Evolutionary conservation across 2,797 vertebrate species (phyloP).

Genomic region (Pangasius krempfi): DNA sequence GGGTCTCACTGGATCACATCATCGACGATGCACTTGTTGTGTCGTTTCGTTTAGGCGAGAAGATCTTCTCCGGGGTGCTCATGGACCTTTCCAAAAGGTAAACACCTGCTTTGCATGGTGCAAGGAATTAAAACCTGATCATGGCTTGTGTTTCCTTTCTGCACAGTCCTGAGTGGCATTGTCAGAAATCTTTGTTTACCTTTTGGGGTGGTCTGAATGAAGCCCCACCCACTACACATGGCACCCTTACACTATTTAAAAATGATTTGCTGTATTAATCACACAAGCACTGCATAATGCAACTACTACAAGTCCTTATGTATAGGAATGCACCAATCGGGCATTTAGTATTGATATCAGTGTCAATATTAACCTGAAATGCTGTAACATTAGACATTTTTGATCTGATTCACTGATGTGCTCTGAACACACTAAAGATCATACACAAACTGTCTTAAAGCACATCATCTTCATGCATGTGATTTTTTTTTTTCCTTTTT

Average conservation of each 20-base stretch:
- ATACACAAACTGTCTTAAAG: neutral
- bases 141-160: neutral
- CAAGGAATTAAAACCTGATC: neutral
- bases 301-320: neutral
- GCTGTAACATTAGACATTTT: neutral
- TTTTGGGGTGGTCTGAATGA: neutral
- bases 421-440: neutral
- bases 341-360: neutral
- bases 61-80: slow-evolving; percentile 93
- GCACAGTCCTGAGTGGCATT: neutral
- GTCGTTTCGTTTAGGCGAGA: slow-evolving; percentile 90
- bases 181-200: slow-evolving; percentile 30
- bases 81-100: slow-evolving; percentile 97
- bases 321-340: neutral
- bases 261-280: neutral
- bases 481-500: rapidly evolving
- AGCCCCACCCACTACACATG: slow-evolving; percentile 12
- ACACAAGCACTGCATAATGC: neutral
- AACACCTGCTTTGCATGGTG: slow-evolving; percentile 30
- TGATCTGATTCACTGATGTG: neutral
- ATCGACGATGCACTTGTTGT: slow-evolving; percentile 97
- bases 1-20: slow-evolving; percentile 93
- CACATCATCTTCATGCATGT: neutral
- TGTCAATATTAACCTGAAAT: neutral
- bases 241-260: neutral